These are phyloP conservation scores for Cremastinae sp. DNA, from an alignment of 2,888 invertebrate genomes.

Conservation along the genomic window DNA sequence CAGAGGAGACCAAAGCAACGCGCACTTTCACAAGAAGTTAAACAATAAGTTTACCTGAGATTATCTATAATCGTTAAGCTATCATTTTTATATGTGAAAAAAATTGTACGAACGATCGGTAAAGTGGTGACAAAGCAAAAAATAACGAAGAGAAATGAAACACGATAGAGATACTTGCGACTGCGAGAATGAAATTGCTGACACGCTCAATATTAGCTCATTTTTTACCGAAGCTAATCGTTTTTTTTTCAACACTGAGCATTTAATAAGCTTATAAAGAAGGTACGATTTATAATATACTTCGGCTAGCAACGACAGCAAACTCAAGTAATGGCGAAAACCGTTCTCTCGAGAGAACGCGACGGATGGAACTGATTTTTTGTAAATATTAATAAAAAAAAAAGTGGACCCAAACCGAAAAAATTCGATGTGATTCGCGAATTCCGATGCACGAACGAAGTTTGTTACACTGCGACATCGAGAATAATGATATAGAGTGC, in stretches of 20 bases:
- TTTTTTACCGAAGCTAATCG: constrained; percentile 46
- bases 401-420: constrained; percentile 13
- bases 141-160: neutral
- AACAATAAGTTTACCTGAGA: constrained; percentile 42
- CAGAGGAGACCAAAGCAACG: constrained; percentile 1
- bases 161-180: neutral
- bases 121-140: constrained; percentile 12
- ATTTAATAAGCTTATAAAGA: constrained; percentile 39
- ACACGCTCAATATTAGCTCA: constrained; percentile 43
- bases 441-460: too few relatives aligned
- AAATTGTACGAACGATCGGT: constrained; percentile 50
- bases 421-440: too few relatives aligned
- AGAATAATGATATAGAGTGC: too few relatives aligned
- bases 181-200: neutral
- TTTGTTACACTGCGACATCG: too few relatives aligned
- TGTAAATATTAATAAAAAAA: constrained; percentile 35
- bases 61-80: constrained; percentile 43
- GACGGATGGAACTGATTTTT: constrained; percentile 11
- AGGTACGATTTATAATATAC: constrained; percentile 47
- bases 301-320: constrained; percentile 51
- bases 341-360: constrained; percentile 35
- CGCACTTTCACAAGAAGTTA: constrained; percentile 23
- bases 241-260: constrained; percentile 41
- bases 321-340: constrained; percentile 34
- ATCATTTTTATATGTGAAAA: constrained; percentile 49